Evolutionary conservation across 1,140 invertebrate genomes (phyloP).

Genomic region (Drosophila bipectinata): DNA sequence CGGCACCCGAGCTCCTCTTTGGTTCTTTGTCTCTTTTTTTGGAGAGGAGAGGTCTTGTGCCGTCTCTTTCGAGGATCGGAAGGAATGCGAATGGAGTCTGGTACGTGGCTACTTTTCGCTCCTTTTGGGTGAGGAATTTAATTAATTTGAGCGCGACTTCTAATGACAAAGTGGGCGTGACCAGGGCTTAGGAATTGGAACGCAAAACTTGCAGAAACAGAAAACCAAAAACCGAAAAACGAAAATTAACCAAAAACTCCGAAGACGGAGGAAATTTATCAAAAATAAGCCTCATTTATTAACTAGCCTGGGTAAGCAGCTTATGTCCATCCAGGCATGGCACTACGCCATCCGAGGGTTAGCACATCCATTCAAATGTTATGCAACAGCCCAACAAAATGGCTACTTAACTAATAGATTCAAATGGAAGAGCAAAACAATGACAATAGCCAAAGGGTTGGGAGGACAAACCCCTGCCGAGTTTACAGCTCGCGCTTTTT

Average conservation of each 20-base stretch:
- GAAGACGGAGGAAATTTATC: constrained; percentile 26
- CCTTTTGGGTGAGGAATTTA: constrained; percentile 67
- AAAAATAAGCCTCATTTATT: constrained; percentile 78
- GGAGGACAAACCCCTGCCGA: constrained; percentile 68
- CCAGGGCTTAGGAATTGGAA: constrained; percentile 61
- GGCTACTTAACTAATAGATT: constrained; percentile 79
- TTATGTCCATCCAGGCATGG: constrained; percentile 61
- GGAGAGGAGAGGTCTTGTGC: constrained; percentile 3
- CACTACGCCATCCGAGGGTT: constrained; percentile 13
- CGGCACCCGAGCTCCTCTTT: constrained; percentile 7
- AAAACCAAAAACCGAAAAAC: constrained; percentile 17
- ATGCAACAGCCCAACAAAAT: constrained; percentile 76
- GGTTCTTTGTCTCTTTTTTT: constrained; percentile 14
- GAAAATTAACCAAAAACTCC: constrained; percentile 15
- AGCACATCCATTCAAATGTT: constrained; percentile 41
- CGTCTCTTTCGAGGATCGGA: constrained; percentile 14
- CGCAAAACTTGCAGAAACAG: constrained; percentile 16
- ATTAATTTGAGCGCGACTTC: constrained; percentile 75
- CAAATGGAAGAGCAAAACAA: constrained; percentile 53
- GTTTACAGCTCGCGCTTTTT: constrained; percentile 26
- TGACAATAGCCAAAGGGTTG: constrained; percentile 51
- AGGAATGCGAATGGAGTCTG: constrained; percentile 59
- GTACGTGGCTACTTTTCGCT: constrained; percentile 64
- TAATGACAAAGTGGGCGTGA: constrained; percentile 78
- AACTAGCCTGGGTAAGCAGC: constrained; percentile 73